phyloP scores from a whole-genome alignment of 1,140 invertebrate species.

The Zaprionus camerounensis region DNA sequence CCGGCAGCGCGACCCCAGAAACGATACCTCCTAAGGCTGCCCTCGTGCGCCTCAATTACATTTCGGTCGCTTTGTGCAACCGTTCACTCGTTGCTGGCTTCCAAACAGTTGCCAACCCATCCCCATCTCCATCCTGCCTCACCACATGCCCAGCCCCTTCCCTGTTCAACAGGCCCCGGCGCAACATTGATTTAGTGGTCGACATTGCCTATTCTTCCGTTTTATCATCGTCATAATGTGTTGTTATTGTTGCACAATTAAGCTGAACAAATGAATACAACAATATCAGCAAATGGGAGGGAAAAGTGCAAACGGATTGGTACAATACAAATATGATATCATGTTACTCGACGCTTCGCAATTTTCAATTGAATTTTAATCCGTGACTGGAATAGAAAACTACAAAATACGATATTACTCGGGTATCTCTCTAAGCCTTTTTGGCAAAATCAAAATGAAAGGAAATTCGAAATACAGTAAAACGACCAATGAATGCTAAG shows the following conservation, averaged over 20 bases:
- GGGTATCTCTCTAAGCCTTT: too few relatives aligned
- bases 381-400: background rate
- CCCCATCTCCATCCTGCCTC: background rate
- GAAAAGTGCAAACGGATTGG: background rate
- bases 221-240: background rate
- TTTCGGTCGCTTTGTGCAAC: background rate
- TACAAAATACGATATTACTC: too few relatives aligned
- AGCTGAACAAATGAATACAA: background rate
- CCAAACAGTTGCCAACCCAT: background rate
- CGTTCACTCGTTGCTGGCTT: background rate
- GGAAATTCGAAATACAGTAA: too few relatives aligned
- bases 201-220: background rate
- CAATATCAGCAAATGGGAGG: background rate
- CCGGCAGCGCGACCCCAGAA: background rate
- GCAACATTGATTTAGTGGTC: background rate
- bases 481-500: too few relatives aligned
- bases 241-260: background rate
- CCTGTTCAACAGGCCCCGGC: background rate
- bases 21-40: conserved; percentile 23
- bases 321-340: background rate
- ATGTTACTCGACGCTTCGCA: background rate
- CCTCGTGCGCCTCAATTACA: conserved; percentile 5
- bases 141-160: background rate
- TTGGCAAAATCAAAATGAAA: too few relatives aligned
- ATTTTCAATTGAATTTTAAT: background rate